Evolutionary conservation across 2,113 vertebrate species (phyloP).

Genomic region (Ardeotis arabs): DNA sequence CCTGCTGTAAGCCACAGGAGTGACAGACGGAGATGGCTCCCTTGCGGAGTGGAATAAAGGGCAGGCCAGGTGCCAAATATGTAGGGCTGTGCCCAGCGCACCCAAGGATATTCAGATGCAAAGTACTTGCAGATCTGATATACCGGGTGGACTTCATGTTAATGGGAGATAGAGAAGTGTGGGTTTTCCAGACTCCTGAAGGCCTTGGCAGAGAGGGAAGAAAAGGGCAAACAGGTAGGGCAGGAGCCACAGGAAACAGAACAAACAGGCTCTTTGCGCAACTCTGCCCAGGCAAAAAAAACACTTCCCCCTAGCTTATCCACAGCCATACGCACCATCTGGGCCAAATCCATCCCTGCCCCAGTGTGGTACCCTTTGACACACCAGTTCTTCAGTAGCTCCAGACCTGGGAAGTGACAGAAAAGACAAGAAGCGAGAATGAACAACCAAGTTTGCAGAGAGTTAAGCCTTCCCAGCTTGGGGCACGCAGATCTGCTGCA

Average conservation of each 20-base stretch:
- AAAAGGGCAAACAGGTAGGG: neutral
- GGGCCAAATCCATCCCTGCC: constrained; percentile 54
- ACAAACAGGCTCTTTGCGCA: neutral
- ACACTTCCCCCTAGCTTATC: neutral
- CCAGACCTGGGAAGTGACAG: constrained; percentile 68
- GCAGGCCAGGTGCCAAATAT: neutral
- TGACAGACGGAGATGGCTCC: neutral
- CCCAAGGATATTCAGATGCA: neutral
- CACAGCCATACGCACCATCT: constrained; percentile 64
- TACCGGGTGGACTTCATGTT: neutral
- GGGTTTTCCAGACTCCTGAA: neutral
- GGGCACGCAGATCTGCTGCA: neutral
- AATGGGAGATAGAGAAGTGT: neutral
- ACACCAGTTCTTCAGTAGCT: constrained; percentile 79
- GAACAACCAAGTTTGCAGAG: neutral
- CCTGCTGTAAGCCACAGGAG: neutral
- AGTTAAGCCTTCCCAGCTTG: neutral
- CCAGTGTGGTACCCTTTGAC: constrained; percentile 75
- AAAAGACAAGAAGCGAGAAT: neutral
- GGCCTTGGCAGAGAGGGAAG: neutral
- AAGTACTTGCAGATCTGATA: constrained; percentile 9
- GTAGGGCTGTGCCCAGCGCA: neutral
- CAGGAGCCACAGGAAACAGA: neutral
- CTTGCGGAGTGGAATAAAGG: neutral
- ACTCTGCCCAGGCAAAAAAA: neutral